A percentile compares a stretch with the other conserved stretches of the same genome.
Evolutionary conservation across 2,888 invertebrate species (phyloP).

Genomic region (Yponomeuta malinellus): DNA sequence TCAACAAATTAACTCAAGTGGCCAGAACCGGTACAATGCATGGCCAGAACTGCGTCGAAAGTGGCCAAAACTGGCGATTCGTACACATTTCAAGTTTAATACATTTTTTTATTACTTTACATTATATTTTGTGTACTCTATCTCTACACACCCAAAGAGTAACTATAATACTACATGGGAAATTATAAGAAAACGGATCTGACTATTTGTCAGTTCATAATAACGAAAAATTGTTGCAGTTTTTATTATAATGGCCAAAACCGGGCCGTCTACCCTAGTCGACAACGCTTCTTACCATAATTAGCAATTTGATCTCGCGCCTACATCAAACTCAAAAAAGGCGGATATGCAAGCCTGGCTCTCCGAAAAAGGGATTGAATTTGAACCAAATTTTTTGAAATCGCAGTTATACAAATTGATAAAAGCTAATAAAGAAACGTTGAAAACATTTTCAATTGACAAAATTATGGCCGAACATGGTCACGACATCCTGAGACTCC

Average conservation of each 20-base stretch:
- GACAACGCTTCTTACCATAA: slow-evolving; percentile 22
- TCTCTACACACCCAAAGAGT: no score
- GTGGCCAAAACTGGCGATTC: no score
- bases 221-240: no score
- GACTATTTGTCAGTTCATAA: no score
- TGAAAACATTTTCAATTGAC: slow-evolving; percentile 14
- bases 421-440: neutral
- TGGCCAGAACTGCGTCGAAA: no score
- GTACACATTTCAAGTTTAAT: no score
- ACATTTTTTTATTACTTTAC: no score
- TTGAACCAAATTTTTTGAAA: slow-evolving; percentile 9
- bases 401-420: slow-evolving; percentile 15
- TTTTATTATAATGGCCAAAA: no score
- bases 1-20: no score
- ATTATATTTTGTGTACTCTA: no score
- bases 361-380: slow-evolving; percentile 6
- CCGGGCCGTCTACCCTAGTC: neutral
- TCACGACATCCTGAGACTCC: slow-evolving; percentile 12
- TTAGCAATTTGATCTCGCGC: slow-evolving; percentile 1
- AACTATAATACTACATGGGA: no score
- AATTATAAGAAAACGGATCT: neutral
- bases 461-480: slow-evolving; percentile 10
- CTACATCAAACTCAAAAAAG: slow-evolving; percentile 13
- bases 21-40: no score
- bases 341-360: slow-evolving; percentile 16